A percentile compares a stretch with the other conserved stretches of the same genome.
Conservation (phyloP, 2,888 invertebrate genomes). For the Trisateles emortualis region DNA sequence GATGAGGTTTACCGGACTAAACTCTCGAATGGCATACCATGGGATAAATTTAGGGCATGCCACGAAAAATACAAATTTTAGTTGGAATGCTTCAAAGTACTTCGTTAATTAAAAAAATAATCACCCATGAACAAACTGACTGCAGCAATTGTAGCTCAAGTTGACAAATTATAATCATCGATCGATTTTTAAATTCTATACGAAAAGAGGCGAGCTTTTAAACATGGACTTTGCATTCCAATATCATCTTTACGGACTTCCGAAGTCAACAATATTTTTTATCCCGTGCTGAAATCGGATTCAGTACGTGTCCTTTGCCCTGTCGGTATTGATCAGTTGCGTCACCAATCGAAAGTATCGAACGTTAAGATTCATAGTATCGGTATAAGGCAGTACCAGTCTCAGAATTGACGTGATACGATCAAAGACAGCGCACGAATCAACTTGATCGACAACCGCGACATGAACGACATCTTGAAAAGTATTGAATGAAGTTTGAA, state of each 20-base stretch:
- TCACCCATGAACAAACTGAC: no score
- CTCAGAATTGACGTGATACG: constrained; percentile 51
- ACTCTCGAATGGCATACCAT: no score
- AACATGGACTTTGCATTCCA: background rate
- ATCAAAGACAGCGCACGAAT: constrained; percentile 48
- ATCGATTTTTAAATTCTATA: no score
- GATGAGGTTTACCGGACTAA: no score
- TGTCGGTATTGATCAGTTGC: constrained; percentile 31
- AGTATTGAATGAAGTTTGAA: constrained; percentile 18
- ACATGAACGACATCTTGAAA: constrained; percentile 12
- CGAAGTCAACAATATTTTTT: background rate
- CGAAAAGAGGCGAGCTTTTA: background rate
- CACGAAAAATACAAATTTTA: no score
- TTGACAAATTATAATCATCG: no score
- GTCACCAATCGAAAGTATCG: constrained; percentile 43
- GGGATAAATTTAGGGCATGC: no score
- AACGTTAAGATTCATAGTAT: constrained; percentile 48
- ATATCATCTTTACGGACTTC: background rate
- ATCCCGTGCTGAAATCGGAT: constrained; percentile 2
- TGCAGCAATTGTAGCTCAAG: no score
- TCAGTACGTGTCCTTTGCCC: constrained; percentile 13
- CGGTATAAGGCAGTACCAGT: constrained; percentile 63
- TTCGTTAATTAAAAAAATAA: no score
- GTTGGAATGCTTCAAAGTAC: no score
- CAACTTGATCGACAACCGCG: constrained; percentile 51